These are phyloP conservation scores for Drosophila tsacasi DNA, from an alignment of 1,140 invertebrate species.

Conservation along the genomic window DNA sequence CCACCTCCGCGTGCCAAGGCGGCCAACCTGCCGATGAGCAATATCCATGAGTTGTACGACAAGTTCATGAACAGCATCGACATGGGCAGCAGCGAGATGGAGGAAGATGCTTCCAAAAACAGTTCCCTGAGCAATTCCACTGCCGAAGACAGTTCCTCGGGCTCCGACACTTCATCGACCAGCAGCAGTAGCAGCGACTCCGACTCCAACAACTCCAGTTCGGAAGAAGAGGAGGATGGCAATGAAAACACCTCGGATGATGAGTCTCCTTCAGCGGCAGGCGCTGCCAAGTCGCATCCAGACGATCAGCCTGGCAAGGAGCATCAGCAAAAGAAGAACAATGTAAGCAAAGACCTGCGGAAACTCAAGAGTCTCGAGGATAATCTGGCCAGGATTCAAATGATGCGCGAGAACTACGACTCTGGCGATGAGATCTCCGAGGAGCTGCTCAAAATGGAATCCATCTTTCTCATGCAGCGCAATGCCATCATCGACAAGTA, in stretches of 20 bases:
- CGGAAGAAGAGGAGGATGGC: constrained; percentile 35
- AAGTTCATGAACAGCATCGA: constrained; percentile 83
- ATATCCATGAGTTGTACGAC: constrained; percentile 78
- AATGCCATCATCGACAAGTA: constrained; percentile 82
- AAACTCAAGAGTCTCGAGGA: constrained; percentile 74
- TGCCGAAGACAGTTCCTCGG: constrained; percentile 60
- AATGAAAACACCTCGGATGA: constrained; percentile 19
- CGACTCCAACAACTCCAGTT: constrained; percentile 37
- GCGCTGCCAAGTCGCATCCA: background rate
- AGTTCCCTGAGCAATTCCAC: constrained; percentile 59
- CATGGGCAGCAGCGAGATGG: constrained; percentile 26
- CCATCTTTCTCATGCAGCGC: constrained; percentile 71
- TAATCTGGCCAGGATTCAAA: constrained; percentile 78
- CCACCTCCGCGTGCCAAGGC: constrained; percentile 58
- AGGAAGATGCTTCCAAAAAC: constrained; percentile 19
- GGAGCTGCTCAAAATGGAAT: constrained; percentile 81
- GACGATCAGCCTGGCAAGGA: constrained; percentile 29
- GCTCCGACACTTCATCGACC: constrained; percentile 24
- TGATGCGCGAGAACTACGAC: constrained; percentile 81
- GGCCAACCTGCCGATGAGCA: constrained; percentile 14
- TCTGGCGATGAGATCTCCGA: constrained; percentile 77
- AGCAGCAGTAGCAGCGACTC: constrained; percentile 49
- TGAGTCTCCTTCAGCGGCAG: background rate
- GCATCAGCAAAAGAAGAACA: constrained; percentile 65
- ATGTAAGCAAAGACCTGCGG: constrained; percentile 73